A percentile compares a stretch with the other conserved stretches of the same genome.
phyloP scores from a whole-genome alignment of 2,888 invertebrate genomes.

The Epistrophe eligans region DNA sequence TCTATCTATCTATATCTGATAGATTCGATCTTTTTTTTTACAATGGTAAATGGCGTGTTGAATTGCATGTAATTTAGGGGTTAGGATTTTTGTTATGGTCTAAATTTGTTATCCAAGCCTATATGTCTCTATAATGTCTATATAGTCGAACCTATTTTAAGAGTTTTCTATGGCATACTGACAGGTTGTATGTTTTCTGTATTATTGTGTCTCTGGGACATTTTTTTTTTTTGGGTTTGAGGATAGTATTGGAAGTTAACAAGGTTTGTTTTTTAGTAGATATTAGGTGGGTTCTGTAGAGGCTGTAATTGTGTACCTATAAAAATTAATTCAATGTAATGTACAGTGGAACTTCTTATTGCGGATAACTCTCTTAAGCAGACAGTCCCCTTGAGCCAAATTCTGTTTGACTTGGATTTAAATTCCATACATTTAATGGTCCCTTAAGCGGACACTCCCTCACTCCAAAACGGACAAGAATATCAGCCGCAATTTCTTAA shows the following conservation, averaged over 20 bases:
- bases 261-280: no score
- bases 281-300: no score
- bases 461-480: no score
- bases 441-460: no score
- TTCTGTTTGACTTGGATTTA: no score
- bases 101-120: background rate
- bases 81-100: background rate
- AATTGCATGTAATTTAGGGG: constrained; percentile 26
- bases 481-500: no score
- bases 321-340: no score
- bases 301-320: no score
- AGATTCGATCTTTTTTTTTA: constrained; percentile 52
- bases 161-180: background rate
- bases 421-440: no score
- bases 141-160: background rate
- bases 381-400: no score
- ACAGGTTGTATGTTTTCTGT: background rate
- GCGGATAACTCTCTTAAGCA: no score
- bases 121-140: background rate
- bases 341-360: no score
- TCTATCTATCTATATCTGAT: constrained; percentile 22
- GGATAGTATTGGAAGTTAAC: background rate
- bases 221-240: background rate
- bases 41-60: constrained; percentile 41
- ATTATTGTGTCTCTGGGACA: background rate